A percentile compares a stretch with the other conserved stretches of the same genome.
phyloP scores from a whole-genome alignment of 1,140 invertebrate genomes.

The Panulirus ornatus region DNA sequence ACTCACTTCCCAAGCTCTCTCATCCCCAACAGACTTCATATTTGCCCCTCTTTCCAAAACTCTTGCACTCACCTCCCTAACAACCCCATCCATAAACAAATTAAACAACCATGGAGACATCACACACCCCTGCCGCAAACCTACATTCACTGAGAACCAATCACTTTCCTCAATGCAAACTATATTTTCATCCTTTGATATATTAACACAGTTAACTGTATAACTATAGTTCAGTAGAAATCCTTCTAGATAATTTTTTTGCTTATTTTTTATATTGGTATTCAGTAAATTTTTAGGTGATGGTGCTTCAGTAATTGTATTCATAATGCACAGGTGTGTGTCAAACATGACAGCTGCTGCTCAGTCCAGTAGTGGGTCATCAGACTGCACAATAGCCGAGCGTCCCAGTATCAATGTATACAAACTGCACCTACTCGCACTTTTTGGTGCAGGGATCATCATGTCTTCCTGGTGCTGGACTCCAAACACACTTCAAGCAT shows the following conservation, averaged over 20 bases:
- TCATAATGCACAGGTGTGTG: constrained; percentile 77
- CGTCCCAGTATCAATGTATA: constrained; percentile 89
- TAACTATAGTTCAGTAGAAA: neutral
- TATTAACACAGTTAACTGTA: neutral
- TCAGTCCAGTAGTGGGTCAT: constrained; percentile 42
- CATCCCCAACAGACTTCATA: too few species aligned
- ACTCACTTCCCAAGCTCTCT: too few species aligned
- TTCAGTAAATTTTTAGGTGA: neutral
- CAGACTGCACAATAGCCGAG: constrained; percentile 83
- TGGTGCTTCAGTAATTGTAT: neutral
- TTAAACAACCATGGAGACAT: too few species aligned
- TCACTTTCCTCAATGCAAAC: too few species aligned
- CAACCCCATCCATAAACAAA: too few species aligned
- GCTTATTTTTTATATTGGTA: neutral
- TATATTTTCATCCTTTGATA: too few species aligned
- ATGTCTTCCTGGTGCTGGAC: constrained; percentile 97
- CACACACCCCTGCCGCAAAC: too few species aligned
- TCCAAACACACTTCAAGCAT: constrained; percentile 87
- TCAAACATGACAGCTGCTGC: constrained; percentile 77
- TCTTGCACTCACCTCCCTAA: too few species aligned
- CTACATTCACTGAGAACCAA: too few species aligned
- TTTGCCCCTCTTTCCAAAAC: too few species aligned
- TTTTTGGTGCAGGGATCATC: constrained; percentile 90
- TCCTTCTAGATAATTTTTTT: neutral
- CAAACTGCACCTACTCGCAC: constrained; percentile 88